Evolutionary conservation across 2,888 invertebrate genomes (phyloP).

Genomic region (Drosophila kambysellisi): DNA sequence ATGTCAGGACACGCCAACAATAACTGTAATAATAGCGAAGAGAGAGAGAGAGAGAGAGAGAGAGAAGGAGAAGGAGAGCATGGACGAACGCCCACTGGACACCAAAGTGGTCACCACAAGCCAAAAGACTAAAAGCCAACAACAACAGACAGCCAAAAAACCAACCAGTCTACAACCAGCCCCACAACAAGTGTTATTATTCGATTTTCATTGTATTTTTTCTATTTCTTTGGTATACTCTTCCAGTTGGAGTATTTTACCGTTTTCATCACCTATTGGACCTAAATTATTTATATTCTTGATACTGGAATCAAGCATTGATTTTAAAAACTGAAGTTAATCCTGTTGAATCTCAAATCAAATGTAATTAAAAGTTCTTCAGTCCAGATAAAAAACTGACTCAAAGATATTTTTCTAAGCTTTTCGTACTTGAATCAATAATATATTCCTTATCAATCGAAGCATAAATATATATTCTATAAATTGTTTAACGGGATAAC

Average conservation of each 20-base stretch:
- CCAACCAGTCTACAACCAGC: background rate
- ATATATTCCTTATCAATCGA: background rate
- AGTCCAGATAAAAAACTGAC: background rate
- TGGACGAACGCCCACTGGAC: background rate
- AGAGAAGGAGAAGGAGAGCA: background rate
- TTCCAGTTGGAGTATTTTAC: background rate
- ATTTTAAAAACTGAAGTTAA: background rate
- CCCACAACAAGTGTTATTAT: conserved; percentile 18
- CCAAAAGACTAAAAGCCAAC: background rate
- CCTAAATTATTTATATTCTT: background rate
- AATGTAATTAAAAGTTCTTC: background rate
- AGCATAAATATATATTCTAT: background rate
- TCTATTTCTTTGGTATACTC: background rate
- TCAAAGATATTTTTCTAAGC: background rate
- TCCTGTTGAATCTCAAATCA: background rate
- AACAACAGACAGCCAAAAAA: background rate
- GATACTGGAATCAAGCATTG: background rate
- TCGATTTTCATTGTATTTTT: conserved; percentile 33
- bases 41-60: background rate
- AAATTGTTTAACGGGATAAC: background rate
- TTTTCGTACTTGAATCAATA: no score
- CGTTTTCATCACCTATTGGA: background rate
- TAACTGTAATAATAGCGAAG: conserved; percentile 53
- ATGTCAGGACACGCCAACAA: conserved; percentile 41
- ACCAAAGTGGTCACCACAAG: background rate